Base-by-base conservation (phyloP, 2,888 invertebrate species). In the Troides oblongomaculatus region DNA sequence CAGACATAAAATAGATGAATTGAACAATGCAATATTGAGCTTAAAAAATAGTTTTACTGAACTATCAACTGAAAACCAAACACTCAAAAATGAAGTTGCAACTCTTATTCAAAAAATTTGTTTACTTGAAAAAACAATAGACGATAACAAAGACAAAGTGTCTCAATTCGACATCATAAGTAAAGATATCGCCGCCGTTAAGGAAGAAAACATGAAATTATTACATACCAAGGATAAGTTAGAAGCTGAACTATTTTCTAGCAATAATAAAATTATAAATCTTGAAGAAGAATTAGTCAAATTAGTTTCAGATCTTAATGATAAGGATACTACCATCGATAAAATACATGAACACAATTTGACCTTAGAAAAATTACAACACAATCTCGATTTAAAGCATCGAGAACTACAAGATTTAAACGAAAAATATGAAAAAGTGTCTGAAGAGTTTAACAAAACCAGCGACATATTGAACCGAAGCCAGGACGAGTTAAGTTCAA, bases 201-300 rank as follows among this genome's bases (percentile, higher is more conserved):
- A 84, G 79, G 74, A 81, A 72, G 79, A 90, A 85, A 84, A 85
- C 82, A 62, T 82, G 68, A 74, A 78, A 69, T 71, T 86, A 70
- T n/a, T 72, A 66, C 75, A 82, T 70, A 81, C 65, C 58, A 89
- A 87, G 77, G 59, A 77, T 1, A 73, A 82, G 64, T 72, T 89
- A 12, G 87, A 90, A 78, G 62, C 79, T 18, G 88, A 89, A 72
- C 73, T 90, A 23, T 76, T 81, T 12, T 74, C 79, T 0, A 86
- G 87, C 14, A 86, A 89, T 70, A 68, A 74, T 1, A 92, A 89
- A 77, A 85, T 86, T 25, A 74, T 83, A 7, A 80, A 82, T 66
- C 78, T 94, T 60, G 92, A 93, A 74, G 82, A 85, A 74, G 90
- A 91, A 73, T 83, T 93, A 69, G 83, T 83, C 3, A 85, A 84